Percentiles rank a stretch among this genome's conserved stretches.
Evolutionary conservation across 2,888 invertebrate genomes (phyloP).

Genomic region (Eristalis pertinax): DNA sequence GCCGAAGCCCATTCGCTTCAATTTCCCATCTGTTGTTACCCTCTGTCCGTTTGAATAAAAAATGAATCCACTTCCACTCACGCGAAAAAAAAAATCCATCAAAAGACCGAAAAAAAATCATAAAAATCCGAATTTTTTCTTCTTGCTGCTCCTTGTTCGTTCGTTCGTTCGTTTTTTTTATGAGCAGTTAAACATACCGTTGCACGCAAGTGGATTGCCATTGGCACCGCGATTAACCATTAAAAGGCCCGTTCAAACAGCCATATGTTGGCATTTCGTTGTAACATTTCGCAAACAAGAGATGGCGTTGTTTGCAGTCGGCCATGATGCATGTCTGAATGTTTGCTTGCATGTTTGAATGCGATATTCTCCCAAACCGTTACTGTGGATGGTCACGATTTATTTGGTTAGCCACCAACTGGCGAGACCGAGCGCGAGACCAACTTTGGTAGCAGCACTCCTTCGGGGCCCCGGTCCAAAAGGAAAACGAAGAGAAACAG

Average conservation of each 20-base stretch:
- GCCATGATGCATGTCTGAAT: neutral
- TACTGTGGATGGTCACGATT: conserved; percentile 44
- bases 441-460: too few relatives aligned
- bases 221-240: neutral
- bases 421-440: neutral
- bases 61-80: conserved; percentile 48
- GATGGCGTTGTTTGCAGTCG: conserved; percentile 36
- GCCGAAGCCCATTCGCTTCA: too few relatives aligned
- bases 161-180: conserved; percentile 27
- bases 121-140: conserved; percentile 27
- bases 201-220: conserved; percentile 44
- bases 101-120: conserved; percentile 3
- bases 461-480: too few relatives aligned
- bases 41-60: conserved; percentile 38
- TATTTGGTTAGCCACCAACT: conserved; percentile 10
- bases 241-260: neutral
- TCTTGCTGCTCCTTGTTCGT: conserved; percentile 17
- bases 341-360: conserved; percentile 57
- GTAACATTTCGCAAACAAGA: conserved; percentile 40
- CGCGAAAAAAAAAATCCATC: conserved; percentile 29
- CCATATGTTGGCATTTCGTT: conserved; percentile 36
- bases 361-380: conserved; percentile 29
- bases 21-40: neutral
- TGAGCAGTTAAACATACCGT: conserved; percentile 48
- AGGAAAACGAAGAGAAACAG: too few relatives aligned